Conservation (phyloP, 2,888 invertebrate species). For the Priocnemis perturbator region DNA sequence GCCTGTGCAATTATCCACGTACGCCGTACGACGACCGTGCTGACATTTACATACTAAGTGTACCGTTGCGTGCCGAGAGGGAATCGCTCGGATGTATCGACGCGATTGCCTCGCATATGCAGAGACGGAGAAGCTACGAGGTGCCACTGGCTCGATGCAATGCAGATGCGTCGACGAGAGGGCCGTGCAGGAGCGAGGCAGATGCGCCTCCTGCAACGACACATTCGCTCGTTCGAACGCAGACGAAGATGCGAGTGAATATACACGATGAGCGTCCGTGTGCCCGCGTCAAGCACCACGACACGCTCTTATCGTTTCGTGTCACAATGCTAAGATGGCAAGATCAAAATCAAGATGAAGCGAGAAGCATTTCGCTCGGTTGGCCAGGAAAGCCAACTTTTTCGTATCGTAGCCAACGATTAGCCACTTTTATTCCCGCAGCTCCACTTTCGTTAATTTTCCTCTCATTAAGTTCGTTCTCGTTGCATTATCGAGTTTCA, state of each 20-base stretch:
- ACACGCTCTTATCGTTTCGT: constrained; percentile 32
- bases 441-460: no score
- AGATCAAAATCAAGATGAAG: background rate
- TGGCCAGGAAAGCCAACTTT: no score
- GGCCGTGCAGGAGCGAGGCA: background rate
- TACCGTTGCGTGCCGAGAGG: constrained; percentile 56
- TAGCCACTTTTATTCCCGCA: no score
- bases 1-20: constrained; percentile 52
- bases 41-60: constrained; percentile 58
- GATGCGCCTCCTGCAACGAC: background rate
- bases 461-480: no score
- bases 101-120: constrained; percentile 46
- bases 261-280: background rate
- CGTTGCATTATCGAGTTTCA: no score
- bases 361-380: no score
- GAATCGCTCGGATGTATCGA: constrained; percentile 56
- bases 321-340: background rate
- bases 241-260: background rate
- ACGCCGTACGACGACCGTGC: constrained; percentile 22
- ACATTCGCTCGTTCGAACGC: background rate
- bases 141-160: constrained; percentile 31
- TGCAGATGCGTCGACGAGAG: constrained; percentile 43
- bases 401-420: no score
- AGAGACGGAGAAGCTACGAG: constrained; percentile 8
- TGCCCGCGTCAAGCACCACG: constrained; percentile 33